phyloP scores from a whole-genome alignment of 2,797 vertebrate species.

The Kryptolebias ocellatus region DNA sequence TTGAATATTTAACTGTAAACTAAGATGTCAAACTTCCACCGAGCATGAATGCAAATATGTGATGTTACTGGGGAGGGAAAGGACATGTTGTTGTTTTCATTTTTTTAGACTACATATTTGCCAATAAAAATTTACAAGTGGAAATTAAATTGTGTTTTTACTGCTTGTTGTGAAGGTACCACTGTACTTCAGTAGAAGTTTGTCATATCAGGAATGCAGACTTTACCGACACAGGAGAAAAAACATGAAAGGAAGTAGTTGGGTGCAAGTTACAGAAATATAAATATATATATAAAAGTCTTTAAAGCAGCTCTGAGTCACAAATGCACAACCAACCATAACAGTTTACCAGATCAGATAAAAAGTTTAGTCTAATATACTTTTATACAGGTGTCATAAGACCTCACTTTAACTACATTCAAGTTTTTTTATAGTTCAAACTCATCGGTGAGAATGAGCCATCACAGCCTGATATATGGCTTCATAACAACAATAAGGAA shows the following conservation, averaged over 20 bases:
- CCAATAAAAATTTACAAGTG: not conserved
- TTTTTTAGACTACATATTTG: not conserved
- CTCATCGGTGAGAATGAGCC: too few species aligned
- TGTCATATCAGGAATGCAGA: not conserved
- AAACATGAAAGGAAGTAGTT: not conserved
- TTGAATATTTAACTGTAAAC: conserved; percentile 45
- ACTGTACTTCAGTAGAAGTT: not conserved
- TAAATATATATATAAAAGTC: not conserved
- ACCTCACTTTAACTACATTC: too few species aligned
- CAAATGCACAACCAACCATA: too few species aligned
- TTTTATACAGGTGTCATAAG: too few species aligned
- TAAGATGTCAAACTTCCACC: conserved; percentile 6
- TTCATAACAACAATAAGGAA: too few species aligned
- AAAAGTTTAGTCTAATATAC: too few species aligned
- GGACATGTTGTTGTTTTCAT: not conserved
- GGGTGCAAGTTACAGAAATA: not conserved
- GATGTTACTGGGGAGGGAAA: not conserved
- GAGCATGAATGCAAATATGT: conserved; percentile 4
- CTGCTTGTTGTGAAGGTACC: not conserved
- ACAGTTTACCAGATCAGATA: too few species aligned
- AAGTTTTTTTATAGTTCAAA: too few species aligned
- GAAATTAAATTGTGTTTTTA: not conserved
- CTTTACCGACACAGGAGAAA: not conserved
- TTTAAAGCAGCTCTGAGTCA: too few species aligned
- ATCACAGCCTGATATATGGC: too few species aligned